Evolutionary conservation across 2,888 invertebrate species (phyloP), one percentile per base, ranked within the genome.

Genomic region (Nomada hirtipes): DNA sequence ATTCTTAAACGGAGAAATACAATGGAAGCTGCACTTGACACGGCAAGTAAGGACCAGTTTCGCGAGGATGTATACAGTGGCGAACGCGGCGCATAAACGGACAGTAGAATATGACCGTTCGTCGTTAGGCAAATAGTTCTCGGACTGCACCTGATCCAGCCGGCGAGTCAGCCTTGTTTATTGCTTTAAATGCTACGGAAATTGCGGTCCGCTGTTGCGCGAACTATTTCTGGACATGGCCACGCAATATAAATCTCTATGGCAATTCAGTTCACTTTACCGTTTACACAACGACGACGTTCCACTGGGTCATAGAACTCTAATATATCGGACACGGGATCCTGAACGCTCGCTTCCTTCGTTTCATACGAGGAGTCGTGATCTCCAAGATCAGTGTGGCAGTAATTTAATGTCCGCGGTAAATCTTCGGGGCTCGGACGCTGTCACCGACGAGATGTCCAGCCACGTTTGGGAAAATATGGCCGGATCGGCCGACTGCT

Each of bases 361-460:
- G 47, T 74, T 36, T 42, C 76, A 63, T 71, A 61, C 75, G 70
- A 76, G 53, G 67, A 73, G 76, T 71, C 82, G 60, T 72, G 86
- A 86, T 87, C 85, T 73, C 78, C 18, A 69, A 86, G 86, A 85
- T 87, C 85, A 85, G 67, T 74, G 2, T 74, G 80, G 77, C 69
- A 76, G 86, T 88, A 87, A 87, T 87, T 88, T 82, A 87, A 74
- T 72, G 84, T 71, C 72, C n/a, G 20, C 57, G 57, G 79, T 87
- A 87, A 87, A 87, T 87, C 86, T 84, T 78, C 63, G 57, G 18
- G 70, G 82, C 71, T 85, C n/a, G 77, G 76, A 81, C 69, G 69
- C 81, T 68, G 86, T 79, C 79, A 47, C 78, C 60, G 29, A 60
- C 23, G 61, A 59, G 72, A 82, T 79, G 79, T 70, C 67, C 77